These are phyloP conservation scores for Karalla daura DNA, from an alignment of 2,797 vertebrate species.

Conservation along the genomic window DNA sequence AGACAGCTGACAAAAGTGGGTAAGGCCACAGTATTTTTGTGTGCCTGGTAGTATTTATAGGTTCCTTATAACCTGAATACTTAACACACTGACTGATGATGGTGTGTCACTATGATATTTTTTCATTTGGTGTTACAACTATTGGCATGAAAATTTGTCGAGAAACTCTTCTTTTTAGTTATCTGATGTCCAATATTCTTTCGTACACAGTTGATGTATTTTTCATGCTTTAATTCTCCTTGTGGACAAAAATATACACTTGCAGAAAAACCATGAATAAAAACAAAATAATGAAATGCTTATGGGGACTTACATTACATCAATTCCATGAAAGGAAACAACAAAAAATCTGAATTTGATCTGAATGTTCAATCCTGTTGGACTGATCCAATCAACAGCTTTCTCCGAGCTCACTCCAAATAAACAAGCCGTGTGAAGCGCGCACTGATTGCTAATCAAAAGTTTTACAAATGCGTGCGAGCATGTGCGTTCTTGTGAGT, in stretches of 20 bases:
- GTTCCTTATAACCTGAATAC: no score
- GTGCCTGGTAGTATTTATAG: no score
- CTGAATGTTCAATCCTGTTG: conserved; percentile 32
- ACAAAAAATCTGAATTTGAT: conserved; percentile 6
- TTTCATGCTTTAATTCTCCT: no score
- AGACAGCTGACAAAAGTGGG: no score
- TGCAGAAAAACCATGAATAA: not conserved
- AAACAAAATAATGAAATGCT: not conserved
- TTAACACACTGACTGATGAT: not conserved
- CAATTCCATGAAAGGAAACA: not conserved
- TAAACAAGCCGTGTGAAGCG: conserved; percentile 49
- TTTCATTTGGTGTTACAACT: no score
- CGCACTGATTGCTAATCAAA: conserved; percentile 64
- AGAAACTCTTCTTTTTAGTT: no score
- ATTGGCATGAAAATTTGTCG: no score
- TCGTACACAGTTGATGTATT: no score
- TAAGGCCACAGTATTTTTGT: no score
- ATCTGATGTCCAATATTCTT: no score
- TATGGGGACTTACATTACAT: not conserved
- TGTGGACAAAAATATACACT: no score
- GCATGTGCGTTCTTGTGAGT: conserved; percentile 29
- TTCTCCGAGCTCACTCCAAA: conserved; percentile 46
- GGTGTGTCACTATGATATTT: not conserved
- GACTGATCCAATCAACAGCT: conserved; percentile 56
- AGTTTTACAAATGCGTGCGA: conserved; percentile 26